Evolutionary conservation across 1,140 invertebrate species (phyloP).

Genomic region (Asobara japonica): DNA sequence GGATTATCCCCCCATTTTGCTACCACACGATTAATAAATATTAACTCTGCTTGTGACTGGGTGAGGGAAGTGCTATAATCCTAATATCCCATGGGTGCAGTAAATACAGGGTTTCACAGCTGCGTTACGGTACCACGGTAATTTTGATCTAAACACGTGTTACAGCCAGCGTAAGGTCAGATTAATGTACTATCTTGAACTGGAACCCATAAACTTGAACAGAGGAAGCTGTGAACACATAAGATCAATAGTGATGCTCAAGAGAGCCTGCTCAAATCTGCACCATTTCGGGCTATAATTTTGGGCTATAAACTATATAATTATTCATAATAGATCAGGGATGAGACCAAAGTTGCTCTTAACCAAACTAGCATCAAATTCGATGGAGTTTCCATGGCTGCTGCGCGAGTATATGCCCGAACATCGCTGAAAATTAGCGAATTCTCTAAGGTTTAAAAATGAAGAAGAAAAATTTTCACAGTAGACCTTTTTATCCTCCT

Average conservation of each 20-base stretch:
- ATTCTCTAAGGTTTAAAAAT: too few species aligned
- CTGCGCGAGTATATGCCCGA: too few species aligned
- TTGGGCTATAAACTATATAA: too few species aligned
- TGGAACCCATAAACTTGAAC: background rate
- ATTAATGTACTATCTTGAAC: constrained; percentile 20
- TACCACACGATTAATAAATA: background rate
- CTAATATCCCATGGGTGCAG: background rate
- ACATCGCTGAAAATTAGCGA: too few species aligned
- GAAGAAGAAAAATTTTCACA: too few species aligned
- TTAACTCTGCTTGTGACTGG: background rate
- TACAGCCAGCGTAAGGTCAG: constrained; percentile 17
- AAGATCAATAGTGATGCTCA: background rate
- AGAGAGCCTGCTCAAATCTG: background rate
- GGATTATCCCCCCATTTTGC: background rate
- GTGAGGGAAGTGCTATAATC: background rate
- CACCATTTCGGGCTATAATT: too few species aligned
- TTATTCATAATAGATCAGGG: too few species aligned
- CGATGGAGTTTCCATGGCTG: too few species aligned
- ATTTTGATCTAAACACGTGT: constrained; percentile 27
- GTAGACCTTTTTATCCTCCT: too few species aligned
- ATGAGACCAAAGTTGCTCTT: too few species aligned
- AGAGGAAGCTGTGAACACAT: background rate
- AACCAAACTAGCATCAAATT: too few species aligned
- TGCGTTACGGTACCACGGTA: background rate
- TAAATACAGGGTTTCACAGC: constrained; percentile 8